phyloP scores from a whole-genome alignment of 2,797 vertebrate species.

The Dendrocincla tyrannina region DNA sequence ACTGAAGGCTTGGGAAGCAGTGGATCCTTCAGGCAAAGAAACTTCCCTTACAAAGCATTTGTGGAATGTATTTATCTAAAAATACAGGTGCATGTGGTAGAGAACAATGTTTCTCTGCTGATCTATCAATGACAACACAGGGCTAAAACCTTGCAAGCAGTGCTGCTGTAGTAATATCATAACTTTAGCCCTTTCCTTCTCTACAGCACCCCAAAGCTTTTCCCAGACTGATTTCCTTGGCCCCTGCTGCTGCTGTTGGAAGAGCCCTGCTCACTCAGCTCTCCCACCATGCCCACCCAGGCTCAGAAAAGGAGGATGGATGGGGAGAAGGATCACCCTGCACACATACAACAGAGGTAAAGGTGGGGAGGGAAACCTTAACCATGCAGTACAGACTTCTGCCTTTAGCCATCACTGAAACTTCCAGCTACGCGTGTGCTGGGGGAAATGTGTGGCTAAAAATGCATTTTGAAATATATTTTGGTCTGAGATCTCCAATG shows the following conservation, averaged over 20 bases:
- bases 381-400: not conserved
- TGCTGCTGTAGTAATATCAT: not conserved
- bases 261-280: not conserved
- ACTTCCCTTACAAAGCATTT: not conserved
- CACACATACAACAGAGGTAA: not conserved
- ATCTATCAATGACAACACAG: not conserved
- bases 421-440: fast-evolving
- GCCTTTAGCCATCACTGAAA: not conserved
- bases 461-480: not conserved
- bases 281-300: not conserved
- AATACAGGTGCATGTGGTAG: not conserved
- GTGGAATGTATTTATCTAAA: slow-evolving; percentile 1
- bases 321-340: not conserved
- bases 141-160: not conserved
- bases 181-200: not conserved
- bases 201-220: not conserved
- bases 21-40: slow-evolving; percentile 15
- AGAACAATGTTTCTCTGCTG: not conserved
- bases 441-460: not conserved
- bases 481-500: not conserved
- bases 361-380: not conserved
- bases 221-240: not conserved
- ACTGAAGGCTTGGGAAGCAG: not conserved
- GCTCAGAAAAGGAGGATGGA: not conserved
- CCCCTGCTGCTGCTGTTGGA: not conserved